Percentiles rank a stretch among this genome's conserved stretches.
Evolutionary conservation across 1,140 invertebrate species (phyloP).

Genomic region (Temnothorax longispinosus): DNA sequence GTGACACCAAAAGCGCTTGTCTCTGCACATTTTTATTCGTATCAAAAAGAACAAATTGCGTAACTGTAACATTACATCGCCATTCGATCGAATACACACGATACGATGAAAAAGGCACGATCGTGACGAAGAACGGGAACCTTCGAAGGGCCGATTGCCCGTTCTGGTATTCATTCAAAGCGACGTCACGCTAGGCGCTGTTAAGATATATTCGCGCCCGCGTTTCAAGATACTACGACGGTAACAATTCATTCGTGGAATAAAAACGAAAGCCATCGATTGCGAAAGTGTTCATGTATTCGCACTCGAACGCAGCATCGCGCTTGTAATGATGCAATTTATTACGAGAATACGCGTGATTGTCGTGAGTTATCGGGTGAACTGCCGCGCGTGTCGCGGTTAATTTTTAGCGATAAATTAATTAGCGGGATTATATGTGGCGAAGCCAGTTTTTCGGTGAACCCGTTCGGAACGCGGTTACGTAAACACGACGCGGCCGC

Average conservation of each 20-base stretch:
- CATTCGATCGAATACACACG: conserved; percentile 4
- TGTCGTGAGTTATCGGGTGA: conserved; percentile 2
- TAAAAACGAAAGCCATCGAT: not conserved
- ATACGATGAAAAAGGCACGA: not conserved
- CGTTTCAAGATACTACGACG: not conserved
- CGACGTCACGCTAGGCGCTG: not conserved
- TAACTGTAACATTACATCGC: not conserved
- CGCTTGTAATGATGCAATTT: conserved; percentile 20
- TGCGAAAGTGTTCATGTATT: conserved; percentile 5
- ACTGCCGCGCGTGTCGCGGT: not conserved
- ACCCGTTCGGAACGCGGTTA: conserved; percentile 24
- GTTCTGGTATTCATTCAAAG: not conserved
- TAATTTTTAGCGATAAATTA: conserved; percentile 41
- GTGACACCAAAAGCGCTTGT: not conserved
- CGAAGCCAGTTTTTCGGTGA: conserved; percentile 15
- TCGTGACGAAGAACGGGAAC: conserved; percentile 23
- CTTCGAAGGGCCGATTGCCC: not conserved
- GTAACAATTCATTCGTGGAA: not conserved
- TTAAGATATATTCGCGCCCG: conserved; percentile 4
- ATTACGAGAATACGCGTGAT: conserved; percentile 14
- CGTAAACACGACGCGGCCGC: not conserved
- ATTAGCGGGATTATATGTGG: conserved; percentile 31
- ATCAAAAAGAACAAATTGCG: conserved; percentile 1
- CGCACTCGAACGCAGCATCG: not conserved
- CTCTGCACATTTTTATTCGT: conserved; percentile 18